These are phyloP conservation scores for Diorhabda elongata DNA, from an alignment of 1,140 invertebrate genomes.

Conservation along the genomic window DNA sequence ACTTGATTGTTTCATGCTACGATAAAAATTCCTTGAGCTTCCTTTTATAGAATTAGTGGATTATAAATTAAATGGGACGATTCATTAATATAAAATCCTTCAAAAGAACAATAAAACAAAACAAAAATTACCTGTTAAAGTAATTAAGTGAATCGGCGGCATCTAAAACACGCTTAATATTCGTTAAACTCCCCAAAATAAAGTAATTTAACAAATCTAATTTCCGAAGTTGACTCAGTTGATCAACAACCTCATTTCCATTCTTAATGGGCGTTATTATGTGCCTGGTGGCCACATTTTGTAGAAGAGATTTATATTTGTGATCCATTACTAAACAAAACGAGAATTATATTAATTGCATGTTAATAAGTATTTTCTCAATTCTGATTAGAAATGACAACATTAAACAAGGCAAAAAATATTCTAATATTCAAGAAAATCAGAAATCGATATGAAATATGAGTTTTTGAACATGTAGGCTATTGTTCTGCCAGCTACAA, in stretches of 20 bases:
- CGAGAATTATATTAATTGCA: neutral
- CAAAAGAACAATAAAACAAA: neutral
- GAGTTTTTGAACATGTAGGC: too few relatives aligned
- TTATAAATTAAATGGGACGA: too few relatives aligned
- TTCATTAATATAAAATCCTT: too few relatives aligned
- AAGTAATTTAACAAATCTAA: slow-evolving; percentile 88
- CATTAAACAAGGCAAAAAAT: too few relatives aligned
- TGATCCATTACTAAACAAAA: slow-evolving; percentile 74
- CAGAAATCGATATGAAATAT: too few relatives aligned
- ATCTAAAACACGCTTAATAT: slow-evolving; percentile 65
- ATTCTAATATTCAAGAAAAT: too few relatives aligned
- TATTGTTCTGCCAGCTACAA: too few relatives aligned
- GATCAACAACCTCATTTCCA: slow-evolving; percentile 53
- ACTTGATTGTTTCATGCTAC: too few relatives aligned
- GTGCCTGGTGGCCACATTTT: slow-evolving; percentile 83
- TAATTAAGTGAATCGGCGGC: slow-evolving; percentile 36
- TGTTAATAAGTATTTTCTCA: too few relatives aligned
- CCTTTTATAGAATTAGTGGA: too few relatives aligned
- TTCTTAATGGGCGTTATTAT: slow-evolving; percentile 66
- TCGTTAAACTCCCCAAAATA: slow-evolving; percentile 65
- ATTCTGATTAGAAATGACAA: too few relatives aligned
- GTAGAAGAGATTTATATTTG: slow-evolving; percentile 83
- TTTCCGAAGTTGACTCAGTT: slow-evolving; percentile 68
- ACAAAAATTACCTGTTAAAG: slow-evolving; percentile 38
- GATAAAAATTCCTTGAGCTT: too few relatives aligned